phyloP scores from a whole-genome alignment of 2,797 vertebrate species.

The Myotis findleyi region DNA sequence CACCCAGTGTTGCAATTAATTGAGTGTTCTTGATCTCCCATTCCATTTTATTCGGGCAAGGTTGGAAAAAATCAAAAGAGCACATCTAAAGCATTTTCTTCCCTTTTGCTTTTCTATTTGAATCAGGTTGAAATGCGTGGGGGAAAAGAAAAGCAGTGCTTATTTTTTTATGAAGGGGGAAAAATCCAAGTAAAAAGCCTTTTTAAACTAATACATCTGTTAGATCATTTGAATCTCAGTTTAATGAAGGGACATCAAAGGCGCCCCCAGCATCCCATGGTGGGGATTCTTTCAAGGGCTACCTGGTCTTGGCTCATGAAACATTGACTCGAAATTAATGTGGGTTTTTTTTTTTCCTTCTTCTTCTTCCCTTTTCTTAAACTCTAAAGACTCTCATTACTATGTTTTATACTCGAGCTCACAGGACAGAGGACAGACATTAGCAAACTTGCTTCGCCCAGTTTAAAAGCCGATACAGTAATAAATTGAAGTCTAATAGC shows the following conservation, averaged over 20 bases:
- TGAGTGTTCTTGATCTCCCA: slow-evolving; percentile 91
- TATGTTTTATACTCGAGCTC: slow-evolving; percentile 72
- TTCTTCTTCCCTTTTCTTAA: slow-evolving; percentile 41
- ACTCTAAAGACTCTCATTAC: slow-evolving; percentile 83
- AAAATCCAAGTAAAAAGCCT: slow-evolving; percentile 86
- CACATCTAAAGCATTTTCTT: slow-evolving; percentile 90
- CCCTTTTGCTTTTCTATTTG: slow-evolving; percentile 88
- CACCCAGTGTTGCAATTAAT: slow-evolving; percentile 91
- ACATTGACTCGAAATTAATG: slow-evolving; percentile 88
- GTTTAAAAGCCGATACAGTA: slow-evolving; percentile 89
- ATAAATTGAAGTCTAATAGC: slow-evolving; percentile 91
- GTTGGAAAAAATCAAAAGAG: slow-evolving; percentile 91
- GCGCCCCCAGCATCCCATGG: slow-evolving; percentile 78
- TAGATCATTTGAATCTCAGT: slow-evolving; percentile 90
- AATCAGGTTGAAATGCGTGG: slow-evolving; percentile 89
- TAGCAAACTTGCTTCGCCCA: slow-evolving; percentile 85
- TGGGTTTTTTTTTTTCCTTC: slow-evolving; percentile 62
- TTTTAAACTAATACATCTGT: slow-evolving; percentile 91
- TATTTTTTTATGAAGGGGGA: slow-evolving; percentile 85
- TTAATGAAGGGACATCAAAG: slow-evolving; percentile 92
- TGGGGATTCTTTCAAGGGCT: slow-evolving; percentile 82
- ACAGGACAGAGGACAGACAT: slow-evolving; percentile 85
- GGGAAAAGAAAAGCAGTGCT: slow-evolving; percentile 65
- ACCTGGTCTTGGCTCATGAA: slow-evolving; percentile 86
- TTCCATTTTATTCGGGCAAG: slow-evolving; percentile 90